Conservation (phyloP, 2,113 vertebrate genomes). For the Ibidorhyncha struthersii region DNA sequence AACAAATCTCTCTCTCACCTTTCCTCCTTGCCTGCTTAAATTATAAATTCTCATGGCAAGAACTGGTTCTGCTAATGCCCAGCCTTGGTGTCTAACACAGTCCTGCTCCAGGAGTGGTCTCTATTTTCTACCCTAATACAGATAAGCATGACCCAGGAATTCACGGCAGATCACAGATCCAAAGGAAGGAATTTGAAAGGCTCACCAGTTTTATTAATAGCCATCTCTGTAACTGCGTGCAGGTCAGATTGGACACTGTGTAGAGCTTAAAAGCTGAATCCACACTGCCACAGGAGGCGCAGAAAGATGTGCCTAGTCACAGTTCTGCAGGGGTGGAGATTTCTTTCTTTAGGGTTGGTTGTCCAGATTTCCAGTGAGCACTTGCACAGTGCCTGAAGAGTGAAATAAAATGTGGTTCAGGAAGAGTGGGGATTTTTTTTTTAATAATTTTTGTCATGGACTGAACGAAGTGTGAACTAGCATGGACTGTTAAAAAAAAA, state of each 20-base stretch:
- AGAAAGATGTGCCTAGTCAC: background rate
- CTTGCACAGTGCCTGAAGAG: background rate
- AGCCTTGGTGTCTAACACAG: background rate
- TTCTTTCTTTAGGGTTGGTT: background rate
- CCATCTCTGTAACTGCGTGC: background rate
- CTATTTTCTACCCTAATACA: background rate
- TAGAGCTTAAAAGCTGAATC: background rate
- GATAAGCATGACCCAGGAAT: background rate
- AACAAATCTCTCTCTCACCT: background rate
- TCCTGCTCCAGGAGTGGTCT: background rate
- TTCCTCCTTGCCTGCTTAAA: background rate
- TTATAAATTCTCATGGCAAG: background rate
- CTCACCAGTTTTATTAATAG: background rate
- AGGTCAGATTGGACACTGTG: background rate
- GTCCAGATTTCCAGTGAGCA: background rate
- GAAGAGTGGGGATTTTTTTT: background rate
- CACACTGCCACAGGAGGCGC: accelerated
- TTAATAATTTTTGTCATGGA: background rate
- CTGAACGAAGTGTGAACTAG: background rate
- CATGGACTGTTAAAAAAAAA: background rate
- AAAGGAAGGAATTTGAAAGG: background rate
- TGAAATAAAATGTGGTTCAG: background rate
- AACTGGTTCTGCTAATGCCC: background rate
- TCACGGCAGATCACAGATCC: background rate
- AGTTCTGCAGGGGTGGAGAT: background rate